Base-by-base conservation (phyloP, 2,888 invertebrate genomes). In the Drosophila nr. medialis region DNA sequence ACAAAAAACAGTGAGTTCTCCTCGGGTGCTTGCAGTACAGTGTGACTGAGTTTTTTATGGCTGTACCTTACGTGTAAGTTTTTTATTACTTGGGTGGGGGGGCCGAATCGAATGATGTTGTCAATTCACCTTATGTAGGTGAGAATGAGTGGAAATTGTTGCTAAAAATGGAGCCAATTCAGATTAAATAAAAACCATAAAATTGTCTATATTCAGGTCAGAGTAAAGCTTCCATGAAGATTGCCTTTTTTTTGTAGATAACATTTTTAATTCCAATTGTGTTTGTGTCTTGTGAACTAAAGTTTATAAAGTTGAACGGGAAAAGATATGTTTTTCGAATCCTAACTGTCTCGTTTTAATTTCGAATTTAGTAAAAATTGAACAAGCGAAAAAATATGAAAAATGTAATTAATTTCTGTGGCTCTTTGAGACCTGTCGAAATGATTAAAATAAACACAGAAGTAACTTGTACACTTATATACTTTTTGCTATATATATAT, bases 391-490 rank as follows among this genome's bases (percentile, higher is more conserved):
- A 21, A 21, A 42, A 50, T 66, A 65, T 69, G 40, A 63, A 61
- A 38, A 53, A 64, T 40, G 27, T 61, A 18, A 64, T 64, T 54
- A 42, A 27, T 42, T 42, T 48, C 59, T 30, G 24, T 61, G 51
- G 53, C 66, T 30, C 29, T 48, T 29, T 55, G 61, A 34, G 42
- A 67, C 42, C 73, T 55, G 38, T 51, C 45, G 18, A 70, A 71
- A 51, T 27, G 38, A 53, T 36, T 49, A 40, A 62, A 73, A 71
- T 45, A 75, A 79, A 77, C 64, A 78, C 54, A 77, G 50, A 64
- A 75, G 64, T 67, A 78, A 51, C 59, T 64, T 72, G 58, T 53
- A 78, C 79, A 75, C 62, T 55, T 79, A 70, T 71, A 67, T 48
- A 71, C 40, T 45, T 65, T 56, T 79, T 75, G 59, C 58, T 77